Evolutionary conservation across 2,888 invertebrate genomes (phyloP), one percentile per base, ranked within the genome.

Genomic region (Nephrotoma appendiculata): DNA sequence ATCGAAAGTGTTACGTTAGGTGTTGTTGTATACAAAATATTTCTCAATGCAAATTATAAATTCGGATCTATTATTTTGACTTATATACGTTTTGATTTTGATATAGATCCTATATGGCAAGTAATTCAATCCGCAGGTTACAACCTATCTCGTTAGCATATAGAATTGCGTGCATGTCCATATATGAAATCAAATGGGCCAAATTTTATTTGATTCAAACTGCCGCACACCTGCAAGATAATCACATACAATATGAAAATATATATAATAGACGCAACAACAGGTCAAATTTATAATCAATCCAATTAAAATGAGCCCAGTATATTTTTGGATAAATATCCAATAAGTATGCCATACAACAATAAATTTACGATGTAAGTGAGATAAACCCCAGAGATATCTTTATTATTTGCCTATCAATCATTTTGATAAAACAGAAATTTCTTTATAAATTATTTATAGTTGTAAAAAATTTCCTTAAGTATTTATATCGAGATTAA

Each of bases 391-490:
- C 52, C 31, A 71, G 7, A 52, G 9, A 44, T 44, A 44, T 44
- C 7, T 31, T 19, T 9, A 71, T 71, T 71, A 71, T 71, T 71
- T 71, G 31, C 19, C n/a, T 31, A 31, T 71, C 71, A 71, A 71
- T 71, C 71, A 71, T 71, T 19, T 11, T 71, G 71, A 71, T 71
- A 71, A 71, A 71, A 71, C 31, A 71, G 9, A 71, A 19, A 71
- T 71, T 71, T 31, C 71, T 9, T 71, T 71, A 31, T 31, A 19
- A 19, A 31, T 31, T 31, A 31, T 31, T 31, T 31, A 31, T 31
- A 31, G 31, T 31, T 31, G 31, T 31, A 6, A 31, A 57, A 71
- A 57, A 71, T 71, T 71, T 71, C 71, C 71, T 71, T 71, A 71
- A 71, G 31, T 71, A 71, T 11, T 31, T 44, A 5, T 31, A 71